These are phyloP conservation scores for Haemorhous mexicanus DNA, from an alignment of 2,113 vertebrate genomes.

Conservation along the genomic window DNA sequence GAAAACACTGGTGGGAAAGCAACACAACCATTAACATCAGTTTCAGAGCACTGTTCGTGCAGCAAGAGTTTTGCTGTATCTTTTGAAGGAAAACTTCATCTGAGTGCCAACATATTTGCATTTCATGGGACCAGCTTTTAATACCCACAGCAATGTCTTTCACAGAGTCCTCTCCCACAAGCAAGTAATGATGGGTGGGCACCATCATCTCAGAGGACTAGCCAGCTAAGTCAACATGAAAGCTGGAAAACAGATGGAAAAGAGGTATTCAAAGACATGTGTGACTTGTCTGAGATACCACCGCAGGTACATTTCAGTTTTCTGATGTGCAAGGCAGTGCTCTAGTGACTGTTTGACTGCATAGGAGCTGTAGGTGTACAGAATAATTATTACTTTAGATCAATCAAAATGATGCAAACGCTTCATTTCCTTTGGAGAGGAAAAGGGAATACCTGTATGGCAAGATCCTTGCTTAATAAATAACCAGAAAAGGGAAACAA, in stretches of 20 bases:
- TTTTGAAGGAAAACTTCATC: not conserved
- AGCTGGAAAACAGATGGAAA: not conserved
- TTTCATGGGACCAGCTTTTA: not conserved
- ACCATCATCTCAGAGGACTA: not conserved
- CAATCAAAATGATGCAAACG: constrained; percentile 52
- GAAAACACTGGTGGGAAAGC: not conserved
- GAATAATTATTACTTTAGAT: constrained; percentile 47
- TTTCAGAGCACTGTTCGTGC: not conserved
- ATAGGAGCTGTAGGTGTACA: not conserved
- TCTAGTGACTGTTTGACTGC: not conserved
- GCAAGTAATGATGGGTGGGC: not conserved
- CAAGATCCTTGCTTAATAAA: constrained; percentile 54
- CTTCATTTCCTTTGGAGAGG: constrained; percentile 48
- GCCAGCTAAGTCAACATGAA: not conserved
- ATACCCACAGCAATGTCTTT: not conserved
- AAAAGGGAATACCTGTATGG: constrained; percentile 42
- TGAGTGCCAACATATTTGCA: not conserved
- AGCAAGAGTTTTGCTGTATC: not conserved
- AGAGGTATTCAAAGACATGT: not conserved
- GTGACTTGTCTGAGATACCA: not conserved
- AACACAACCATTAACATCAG: not conserved
- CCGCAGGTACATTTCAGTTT: not conserved
- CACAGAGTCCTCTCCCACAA: not conserved
- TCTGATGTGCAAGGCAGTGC: not conserved
- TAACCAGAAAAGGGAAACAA: constrained; percentile 50